Percentiles rank a stretch among this genome's conserved stretches.
Evolutionary conservation across 23 tunicate species (phyloP).

Genomic region (Botrylloides violaceus): DNA sequence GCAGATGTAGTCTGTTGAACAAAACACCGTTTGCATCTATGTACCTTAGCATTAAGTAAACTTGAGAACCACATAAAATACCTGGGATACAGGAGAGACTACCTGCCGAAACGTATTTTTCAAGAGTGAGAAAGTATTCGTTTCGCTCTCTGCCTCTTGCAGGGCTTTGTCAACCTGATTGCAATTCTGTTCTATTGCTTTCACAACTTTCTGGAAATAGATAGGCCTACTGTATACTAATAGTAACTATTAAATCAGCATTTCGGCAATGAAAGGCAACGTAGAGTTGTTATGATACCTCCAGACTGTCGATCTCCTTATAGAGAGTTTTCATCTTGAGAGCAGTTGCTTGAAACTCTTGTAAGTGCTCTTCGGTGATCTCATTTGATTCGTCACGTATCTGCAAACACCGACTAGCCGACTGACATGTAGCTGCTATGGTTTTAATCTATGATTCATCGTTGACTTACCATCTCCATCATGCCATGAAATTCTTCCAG

Average conservation of each 20-base stretch:
- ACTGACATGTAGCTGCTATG: too few species aligned
- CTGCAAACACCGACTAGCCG: not conserved
- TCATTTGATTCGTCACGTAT: not conserved
- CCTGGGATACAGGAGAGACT: not conserved
- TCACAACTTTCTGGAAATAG: not conserved
- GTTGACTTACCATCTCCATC: not conserved
- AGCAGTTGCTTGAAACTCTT: not conserved
- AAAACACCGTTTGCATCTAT: too few species aligned
- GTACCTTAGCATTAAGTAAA: too few species aligned
- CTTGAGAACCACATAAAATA: too few species aligned
- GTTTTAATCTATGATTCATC: too few species aligned
- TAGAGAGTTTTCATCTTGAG: not conserved
- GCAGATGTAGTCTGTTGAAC: too few species aligned
- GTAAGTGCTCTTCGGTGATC: not conserved
- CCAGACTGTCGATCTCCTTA: not conserved
- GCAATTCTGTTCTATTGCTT: not conserved
- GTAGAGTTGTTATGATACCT: not conserved
- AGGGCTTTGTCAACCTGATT: not conserved
- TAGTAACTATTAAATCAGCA: too few species aligned
- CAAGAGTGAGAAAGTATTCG: not conserved
- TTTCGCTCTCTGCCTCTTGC: not conserved
- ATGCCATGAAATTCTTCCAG: not conserved
- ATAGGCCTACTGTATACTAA: too few species aligned
- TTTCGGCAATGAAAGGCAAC: too few species aligned
- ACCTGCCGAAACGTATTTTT: not conserved